Percentiles rank a stretch among this genome's conserved stretches.
Evolutionary conservation across 2,888 invertebrate species (phyloP).

Genomic region (Pollenia griseotomentosa): DNA sequence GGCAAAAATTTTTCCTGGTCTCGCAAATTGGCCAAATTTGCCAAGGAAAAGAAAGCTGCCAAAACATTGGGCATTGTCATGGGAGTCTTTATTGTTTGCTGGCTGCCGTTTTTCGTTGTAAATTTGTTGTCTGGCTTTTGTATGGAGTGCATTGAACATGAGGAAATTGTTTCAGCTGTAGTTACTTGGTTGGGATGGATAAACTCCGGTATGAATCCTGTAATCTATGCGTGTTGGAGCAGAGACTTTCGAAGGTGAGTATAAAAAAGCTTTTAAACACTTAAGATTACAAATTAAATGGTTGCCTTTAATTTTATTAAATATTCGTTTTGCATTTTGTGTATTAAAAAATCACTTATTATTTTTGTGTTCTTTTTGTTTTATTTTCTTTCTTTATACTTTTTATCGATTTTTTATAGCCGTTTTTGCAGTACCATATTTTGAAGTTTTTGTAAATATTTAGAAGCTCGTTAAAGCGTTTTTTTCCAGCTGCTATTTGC

Average conservation of each 20-base stretch:
- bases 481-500: background rate
- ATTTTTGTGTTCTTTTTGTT: background rate
- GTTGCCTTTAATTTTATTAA: background rate
- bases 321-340: slow-evolving; percentile 10
- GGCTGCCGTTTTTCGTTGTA: slow-evolving; percentile 98
- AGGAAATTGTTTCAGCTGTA: slow-evolving; percentile 93
- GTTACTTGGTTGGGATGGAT: slow-evolving; percentile 98
- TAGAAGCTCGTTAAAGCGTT: background rate
- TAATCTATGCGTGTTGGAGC: slow-evolving; percentile 99
- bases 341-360: background rate
- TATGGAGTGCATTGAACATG: slow-evolving; percentile 93
- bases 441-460: slow-evolving; percentile 12
- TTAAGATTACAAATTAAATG: background rate
- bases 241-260: slow-evolving; percentile 95
- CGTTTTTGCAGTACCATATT: background rate
- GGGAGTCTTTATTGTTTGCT: slow-evolving; percentile 98
- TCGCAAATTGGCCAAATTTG: slow-evolving; percentile 96
- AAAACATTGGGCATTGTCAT: slow-evolving; percentile 98
- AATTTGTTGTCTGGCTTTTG: slow-evolving; percentile 96
- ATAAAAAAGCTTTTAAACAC: background rate
- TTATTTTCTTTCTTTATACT: background rate
- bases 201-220: slow-evolving; percentile 98
- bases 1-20: slow-evolving; percentile 96
- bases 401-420: slow-evolving; percentile 38
- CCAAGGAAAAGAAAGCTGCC: slow-evolving; percentile 98